phyloP scores from a whole-genome alignment of 1,140 invertebrate species.

The Himalopsyche phryganea region DNA sequence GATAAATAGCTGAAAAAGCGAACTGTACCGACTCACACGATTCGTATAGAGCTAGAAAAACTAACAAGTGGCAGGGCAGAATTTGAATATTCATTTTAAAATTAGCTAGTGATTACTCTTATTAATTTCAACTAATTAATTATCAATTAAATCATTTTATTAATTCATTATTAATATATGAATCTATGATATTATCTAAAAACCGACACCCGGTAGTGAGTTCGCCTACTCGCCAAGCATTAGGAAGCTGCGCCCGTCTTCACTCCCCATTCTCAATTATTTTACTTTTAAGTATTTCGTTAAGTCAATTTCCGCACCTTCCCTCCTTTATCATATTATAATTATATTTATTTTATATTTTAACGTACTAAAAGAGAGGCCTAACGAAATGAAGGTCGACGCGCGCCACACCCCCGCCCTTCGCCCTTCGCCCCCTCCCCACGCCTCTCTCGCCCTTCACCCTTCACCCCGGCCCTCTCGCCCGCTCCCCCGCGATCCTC shows the following conservation, averaged over 20 bases:
- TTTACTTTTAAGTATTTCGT: conserved; percentile 28
- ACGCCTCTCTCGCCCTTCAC: neutral
- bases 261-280: conserved; percentile 16
- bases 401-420: conserved; percentile 11
- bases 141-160: conserved; percentile 34
- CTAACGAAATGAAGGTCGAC: conserved; percentile 32
- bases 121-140: conserved; percentile 35
- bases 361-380: conserved; percentile 34
- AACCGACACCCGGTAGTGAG: conserved; percentile 31
- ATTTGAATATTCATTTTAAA: conserved; percentile 32
- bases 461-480: neutral
- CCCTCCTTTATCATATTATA: conserved; percentile 31
- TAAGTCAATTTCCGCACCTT: conserved; percentile 25
- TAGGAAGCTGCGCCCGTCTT: conserved; percentile 19
- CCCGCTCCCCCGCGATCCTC: conserved; percentile 11
- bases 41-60: conserved; percentile 28
- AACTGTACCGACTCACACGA: conserved; percentile 24
- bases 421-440: conserved; percentile 8
- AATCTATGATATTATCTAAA: conserved; percentile 36
- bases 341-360: conserved; percentile 31
- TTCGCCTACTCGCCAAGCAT: conserved; percentile 31
- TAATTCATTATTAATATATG: conserved; percentile 31
- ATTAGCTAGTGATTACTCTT: conserved; percentile 36
- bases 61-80: conserved; percentile 36
- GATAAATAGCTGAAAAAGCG: conserved; percentile 18